phyloP scores from a whole-genome alignment of 2,113 vertebrate genomes.

The Cygnus buccinator region DNA sequence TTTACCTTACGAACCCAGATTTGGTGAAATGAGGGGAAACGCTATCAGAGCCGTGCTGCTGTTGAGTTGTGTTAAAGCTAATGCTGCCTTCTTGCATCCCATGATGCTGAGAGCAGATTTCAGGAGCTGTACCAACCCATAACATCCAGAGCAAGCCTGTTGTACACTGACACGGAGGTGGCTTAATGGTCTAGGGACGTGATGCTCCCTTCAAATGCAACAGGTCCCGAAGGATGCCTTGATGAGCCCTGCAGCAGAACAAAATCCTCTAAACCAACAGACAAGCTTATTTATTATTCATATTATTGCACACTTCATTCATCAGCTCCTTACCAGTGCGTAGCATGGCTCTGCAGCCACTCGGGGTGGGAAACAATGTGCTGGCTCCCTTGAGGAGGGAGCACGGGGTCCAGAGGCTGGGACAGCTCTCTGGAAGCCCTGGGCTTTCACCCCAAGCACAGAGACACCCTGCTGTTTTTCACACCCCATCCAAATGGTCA shows the following conservation, averaged over 20 bases:
- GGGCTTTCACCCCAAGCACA: not conserved
- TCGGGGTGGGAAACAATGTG: not conserved
- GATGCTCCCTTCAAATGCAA: not conserved
- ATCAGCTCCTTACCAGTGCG: not conserved
- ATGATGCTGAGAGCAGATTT: accelerated
- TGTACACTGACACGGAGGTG: not conserved
- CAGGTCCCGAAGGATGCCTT: not conserved
- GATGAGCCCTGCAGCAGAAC: conserved; percentile 32
- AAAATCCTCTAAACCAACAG: conserved; percentile 34
- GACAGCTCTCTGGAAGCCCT: not conserved
- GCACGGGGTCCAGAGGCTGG: not conserved
- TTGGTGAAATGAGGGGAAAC: not conserved
- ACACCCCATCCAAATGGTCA: not conserved
- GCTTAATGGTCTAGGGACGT: not conserved
- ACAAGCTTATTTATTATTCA: conserved; percentile 44
- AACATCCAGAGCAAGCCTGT: accelerated
- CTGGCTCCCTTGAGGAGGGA: not conserved
- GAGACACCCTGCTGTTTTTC: accelerated
- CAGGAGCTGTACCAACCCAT: not conserved
- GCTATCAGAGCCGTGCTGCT: not conserved
- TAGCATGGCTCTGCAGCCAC: not conserved
- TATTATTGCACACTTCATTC: not conserved
- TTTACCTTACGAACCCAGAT: not conserved
- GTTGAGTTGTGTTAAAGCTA: not conserved
- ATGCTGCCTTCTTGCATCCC: not conserved